Evolutionary conservation across 2,797 vertebrate species (phyloP), one percentile per base, ranked within the genome.

Genomic region (Siniperca obscura): DNA sequence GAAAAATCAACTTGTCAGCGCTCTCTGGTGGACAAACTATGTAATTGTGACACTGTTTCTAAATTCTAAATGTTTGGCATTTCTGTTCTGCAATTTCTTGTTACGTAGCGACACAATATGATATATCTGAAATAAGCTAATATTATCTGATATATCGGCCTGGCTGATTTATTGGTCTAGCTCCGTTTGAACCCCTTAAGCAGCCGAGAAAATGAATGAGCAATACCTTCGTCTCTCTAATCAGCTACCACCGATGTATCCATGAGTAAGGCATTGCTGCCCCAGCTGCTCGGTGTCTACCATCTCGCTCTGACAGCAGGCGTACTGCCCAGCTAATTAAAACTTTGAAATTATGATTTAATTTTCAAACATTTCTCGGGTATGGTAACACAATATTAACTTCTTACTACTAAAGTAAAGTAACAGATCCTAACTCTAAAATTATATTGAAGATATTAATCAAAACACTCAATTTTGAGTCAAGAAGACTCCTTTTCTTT

Each of bases 101-200:
- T 25, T 19, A 8, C n/a, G 8, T 34, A 6, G 36, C 4, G 1
- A 3, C 36, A 40, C 0, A 1, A 48, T 14, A 9, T 0, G 30
- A 27, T n/a, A 65, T 6, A 42, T 42, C 67, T 40, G 10, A 11
- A 30, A 27, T 21, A 21, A 8, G 11, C 7, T 14, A 59, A 30
- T 30, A 27, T 13, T 5, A 16, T 44, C 34, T 1, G 1, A n/a
- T 30, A 25, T 25, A 46, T 17, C 7, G 3, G 38, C 13, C 61
- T 46, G 38, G 0, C 16, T 30, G 19, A 25, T 27, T 52, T 21
- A 16, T 48, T 13, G 42, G 4, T 48, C 7, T 42, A 3, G 64
- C 36, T n/a, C 21, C 27, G 13, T 17, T 22, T 38, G 12, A 46
- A 46, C 42, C 42, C 25, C 25, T 48, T 48, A 57, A n/a, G 4